Base-by-base conservation (phyloP, 2,888 invertebrate species). In the Leuctra nigra region DNA sequence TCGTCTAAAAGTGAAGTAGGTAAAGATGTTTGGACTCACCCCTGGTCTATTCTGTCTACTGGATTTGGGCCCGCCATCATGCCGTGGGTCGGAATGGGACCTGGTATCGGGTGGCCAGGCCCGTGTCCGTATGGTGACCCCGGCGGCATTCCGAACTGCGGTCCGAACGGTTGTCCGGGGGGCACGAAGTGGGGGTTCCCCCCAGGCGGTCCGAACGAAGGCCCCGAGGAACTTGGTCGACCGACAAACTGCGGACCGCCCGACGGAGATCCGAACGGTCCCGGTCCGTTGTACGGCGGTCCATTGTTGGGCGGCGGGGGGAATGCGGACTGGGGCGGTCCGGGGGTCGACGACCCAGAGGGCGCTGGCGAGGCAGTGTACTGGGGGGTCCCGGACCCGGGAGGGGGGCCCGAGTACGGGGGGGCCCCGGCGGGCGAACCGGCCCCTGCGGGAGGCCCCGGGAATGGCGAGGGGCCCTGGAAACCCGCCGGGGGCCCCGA, bases 361-460 rank as follows among this genome's bases (percentile, higher is more conserved):
- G 87, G 90, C 68, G 84, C 87, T 66, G 91, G 91, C 62, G 90
- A 90, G 68, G 90, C 88, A 66, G 88, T 88, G 73, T 89, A 91
- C 76, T 84, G 90, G 67, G 84, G 90, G 68, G 80, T 90, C 71
- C 78, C 87, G 68, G 82, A 87, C 68, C 80, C 89, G 66, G 80
- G 87, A 69, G 80, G 87, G 69, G 79, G 78, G 64, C 62, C 63
- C 35, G 86, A 82, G 75, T 86, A 78, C 72, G 84, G 75, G 69
- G 84, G 73, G 71, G 85, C 77, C 71, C 87, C 78, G 67, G 87
- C 80, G 59, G 87, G 88, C 64, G 87, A 87, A 64, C 87, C 86
- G 61, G 84, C 84, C 48, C 82, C 83, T 61, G 83, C 82, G 64
- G 86, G 86, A 65, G 83, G 86, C 54, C 79, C 79, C 67, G 77